Conservation (phyloP, 2,113 vertebrate genomes). For the Elgaria multicarinata region DNA sequence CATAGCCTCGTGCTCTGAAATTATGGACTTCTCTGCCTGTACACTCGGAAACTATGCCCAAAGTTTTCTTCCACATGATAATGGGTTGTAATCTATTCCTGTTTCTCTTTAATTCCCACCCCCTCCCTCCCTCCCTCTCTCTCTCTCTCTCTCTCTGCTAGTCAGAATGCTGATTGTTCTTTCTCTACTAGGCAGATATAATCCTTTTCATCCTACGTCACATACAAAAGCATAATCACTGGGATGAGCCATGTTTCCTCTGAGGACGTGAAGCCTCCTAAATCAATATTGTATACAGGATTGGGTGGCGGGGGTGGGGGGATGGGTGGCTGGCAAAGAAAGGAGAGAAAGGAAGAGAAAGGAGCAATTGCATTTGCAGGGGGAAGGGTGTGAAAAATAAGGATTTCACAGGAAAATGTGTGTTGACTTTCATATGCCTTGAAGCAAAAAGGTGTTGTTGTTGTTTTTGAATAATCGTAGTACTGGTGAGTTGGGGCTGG, state of each 20-base stretch:
- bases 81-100: conserved; percentile 21
- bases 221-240: conserved; percentile 9
- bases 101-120: not conserved
- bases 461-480: not conserved
- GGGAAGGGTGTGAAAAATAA: not conserved
- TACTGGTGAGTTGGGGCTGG: not conserved
- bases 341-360: not conserved
- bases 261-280: conserved; percentile 7
- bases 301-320: not conserved
- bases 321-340: not conserved
- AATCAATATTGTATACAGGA: not conserved
- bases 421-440: not conserved
- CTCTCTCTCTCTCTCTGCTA: not conserved
- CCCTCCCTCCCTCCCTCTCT: not conserved
- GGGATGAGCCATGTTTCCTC: conserved; percentile 2
- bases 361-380: not conserved
- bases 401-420: not conserved
- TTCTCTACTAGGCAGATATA: conserved; percentile 17
- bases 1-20: not conserved
- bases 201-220: conserved; percentile 43
- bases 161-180: conserved; percentile 16
- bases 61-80: not conserved
- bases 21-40: conserved; percentile 1
- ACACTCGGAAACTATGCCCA: conserved; percentile 3
- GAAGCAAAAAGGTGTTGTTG: not conserved